These are phyloP conservation scores for Tyria jacobaeae DNA, from an alignment of 2,888 invertebrate genomes.

Conservation along the genomic window DNA sequence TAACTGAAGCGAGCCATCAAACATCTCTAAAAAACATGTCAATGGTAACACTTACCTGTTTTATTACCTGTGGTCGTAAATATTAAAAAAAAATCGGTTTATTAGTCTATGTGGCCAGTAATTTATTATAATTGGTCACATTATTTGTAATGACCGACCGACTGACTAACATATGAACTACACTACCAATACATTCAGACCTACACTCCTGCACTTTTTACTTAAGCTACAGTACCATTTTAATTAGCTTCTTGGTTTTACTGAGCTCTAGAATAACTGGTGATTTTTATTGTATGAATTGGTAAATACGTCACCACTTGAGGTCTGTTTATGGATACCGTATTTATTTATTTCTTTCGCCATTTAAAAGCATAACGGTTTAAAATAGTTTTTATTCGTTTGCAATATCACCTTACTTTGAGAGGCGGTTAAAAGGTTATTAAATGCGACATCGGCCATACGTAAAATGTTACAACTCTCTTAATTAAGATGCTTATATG, in stretches of 20 bases:
- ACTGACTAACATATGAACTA: slow-evolving; percentile 52
- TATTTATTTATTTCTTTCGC: slow-evolving; percentile 35
- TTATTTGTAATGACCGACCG: slow-evolving; percentile 68
- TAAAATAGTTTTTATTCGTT: slow-evolving; percentile 39
- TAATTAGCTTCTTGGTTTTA: slow-evolving; percentile 40
- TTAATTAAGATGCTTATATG: not conserved
- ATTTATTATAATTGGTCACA: slow-evolving; percentile 82
- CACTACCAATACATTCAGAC: slow-evolving; percentile 36
- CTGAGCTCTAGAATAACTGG: slow-evolving; percentile 35
- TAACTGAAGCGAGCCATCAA: no score
- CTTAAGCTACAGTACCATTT: not conserved
- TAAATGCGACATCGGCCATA: no score
- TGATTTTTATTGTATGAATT: slow-evolving; percentile 55
- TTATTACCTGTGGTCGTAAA: slow-evolving; percentile 27
- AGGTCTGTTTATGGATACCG: slow-evolving; percentile 39
- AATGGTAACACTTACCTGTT: slow-evolving; percentile 16
- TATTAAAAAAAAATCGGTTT: slow-evolving; percentile 72
- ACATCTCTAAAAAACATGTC: slow-evolving; percentile 3
- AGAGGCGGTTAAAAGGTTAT: not conserved
- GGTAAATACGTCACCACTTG: slow-evolving; percentile 50
- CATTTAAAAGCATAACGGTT: slow-evolving; percentile 30
- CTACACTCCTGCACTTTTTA: not conserved
- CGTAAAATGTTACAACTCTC: no score
- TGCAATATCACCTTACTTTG: slow-evolving; percentile 15
- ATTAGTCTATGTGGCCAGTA: slow-evolving; percentile 68